These are phyloP conservation scores for Rana temporaria DNA, from an alignment of 2,113 vertebrate genomes.

Conservation along the genomic window DNA sequence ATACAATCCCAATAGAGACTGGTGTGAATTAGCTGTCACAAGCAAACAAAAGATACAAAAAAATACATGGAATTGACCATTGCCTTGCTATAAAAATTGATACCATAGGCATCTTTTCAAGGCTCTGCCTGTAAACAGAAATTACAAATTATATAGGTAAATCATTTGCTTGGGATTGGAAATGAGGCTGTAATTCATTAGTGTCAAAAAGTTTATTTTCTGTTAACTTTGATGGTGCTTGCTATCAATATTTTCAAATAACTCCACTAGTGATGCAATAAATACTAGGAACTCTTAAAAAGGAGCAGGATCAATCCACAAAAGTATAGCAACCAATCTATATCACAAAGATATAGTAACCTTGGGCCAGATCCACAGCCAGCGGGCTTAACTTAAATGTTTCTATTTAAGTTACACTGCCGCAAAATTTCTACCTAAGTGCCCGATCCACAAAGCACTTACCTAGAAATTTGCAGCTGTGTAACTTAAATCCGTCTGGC, in stretches of 20 bases:
- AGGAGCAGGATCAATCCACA: no score
- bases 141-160: conserved; percentile 15
- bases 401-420: no score
- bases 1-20: conserved; percentile 39
- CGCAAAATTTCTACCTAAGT: no score
- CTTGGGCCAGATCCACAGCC: no score
- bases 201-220: neutral
- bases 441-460: no score
- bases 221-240: neutral
- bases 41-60: conserved; percentile 33
- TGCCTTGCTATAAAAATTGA: conserved; percentile 39
- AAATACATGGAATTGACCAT: conserved; percentile 40
- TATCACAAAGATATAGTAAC: no score
- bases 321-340: no score
- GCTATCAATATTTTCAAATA: neutral
- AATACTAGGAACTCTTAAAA: no score
- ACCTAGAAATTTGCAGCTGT: no score
- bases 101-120: conserved; percentile 25
- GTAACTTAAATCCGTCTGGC: no score
- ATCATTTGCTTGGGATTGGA: neutral
- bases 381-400: no score
- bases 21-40: conserved; percentile 45
- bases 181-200: neutral
- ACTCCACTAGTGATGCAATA: no score
- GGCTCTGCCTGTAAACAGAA: conserved; percentile 27